Percentiles rank a stretch among this genome's conserved stretches.
These are phyloP conservation scores for Semnornis frantzii DNA, from an alignment of 2,113 vertebrate genomes.

Conservation along the genomic window DNA sequence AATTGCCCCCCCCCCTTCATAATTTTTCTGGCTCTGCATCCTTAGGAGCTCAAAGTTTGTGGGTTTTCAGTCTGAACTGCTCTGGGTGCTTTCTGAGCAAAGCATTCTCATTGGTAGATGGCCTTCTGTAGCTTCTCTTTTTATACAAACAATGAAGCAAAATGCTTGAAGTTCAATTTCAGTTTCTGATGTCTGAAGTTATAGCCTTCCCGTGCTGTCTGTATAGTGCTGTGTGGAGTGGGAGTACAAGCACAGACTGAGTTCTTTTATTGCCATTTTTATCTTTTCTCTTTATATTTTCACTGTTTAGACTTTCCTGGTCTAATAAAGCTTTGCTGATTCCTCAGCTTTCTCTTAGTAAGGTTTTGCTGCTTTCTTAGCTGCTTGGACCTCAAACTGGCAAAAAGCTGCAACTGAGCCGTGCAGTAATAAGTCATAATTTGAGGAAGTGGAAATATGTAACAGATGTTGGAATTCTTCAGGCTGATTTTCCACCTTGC, in stretches of 20 bases:
- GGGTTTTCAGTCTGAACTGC: neutral
- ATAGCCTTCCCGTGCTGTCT: neutral
- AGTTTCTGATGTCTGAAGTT: neutral
- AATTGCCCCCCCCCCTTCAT: too few species aligned
- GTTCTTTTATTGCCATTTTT: neutral
- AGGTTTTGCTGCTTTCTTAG: slow-evolving; percentile 5
- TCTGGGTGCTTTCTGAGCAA: neutral
- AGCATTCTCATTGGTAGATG: neutral
- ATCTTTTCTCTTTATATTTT: neutral
- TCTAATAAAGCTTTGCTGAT: neutral
- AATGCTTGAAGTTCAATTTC: neutral
- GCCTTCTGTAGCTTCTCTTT: neutral
- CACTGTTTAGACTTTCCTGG: neutral
- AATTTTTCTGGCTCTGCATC: neutral
- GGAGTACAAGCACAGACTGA: neutral
- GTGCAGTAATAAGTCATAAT: slow-evolving; percentile 55
- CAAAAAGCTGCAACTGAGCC: slow-evolving; percentile 34
- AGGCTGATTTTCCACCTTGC: slow-evolving; percentile 57
- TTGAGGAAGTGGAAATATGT: slow-evolving; percentile 69
- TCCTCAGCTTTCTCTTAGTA: neutral
- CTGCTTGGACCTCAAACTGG: slow-evolving; percentile 37
- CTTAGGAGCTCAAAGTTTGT: neutral
- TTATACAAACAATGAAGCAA: neutral
- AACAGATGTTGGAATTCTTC: slow-evolving; percentile 65
- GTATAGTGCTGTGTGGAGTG: neutral